A percentile compares a stretch with the other conserved stretches of the same genome.
phyloP scores from a whole-genome alignment of 2,797 vertebrate species.

The Lepus oiostolus region DNA sequence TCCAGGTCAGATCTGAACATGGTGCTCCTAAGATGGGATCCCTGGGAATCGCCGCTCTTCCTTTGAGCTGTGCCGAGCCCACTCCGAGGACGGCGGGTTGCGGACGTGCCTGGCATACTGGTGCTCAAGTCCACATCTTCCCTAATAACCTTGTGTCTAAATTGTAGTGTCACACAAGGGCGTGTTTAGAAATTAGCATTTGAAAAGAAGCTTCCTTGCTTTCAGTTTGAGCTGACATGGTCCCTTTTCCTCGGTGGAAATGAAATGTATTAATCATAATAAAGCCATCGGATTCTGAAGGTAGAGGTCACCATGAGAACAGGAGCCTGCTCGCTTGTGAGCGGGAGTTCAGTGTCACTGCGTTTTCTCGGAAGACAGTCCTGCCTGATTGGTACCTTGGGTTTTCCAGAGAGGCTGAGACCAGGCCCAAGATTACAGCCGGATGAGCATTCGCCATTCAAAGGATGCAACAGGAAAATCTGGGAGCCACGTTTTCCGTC shows the following conservation, averaged over 20 bases:
- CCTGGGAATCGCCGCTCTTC: not conserved
- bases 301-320: slow-evolving; percentile 89
- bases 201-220: slow-evolving; percentile 90
- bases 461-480: not conserved
- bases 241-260: slow-evolving; percentile 90
- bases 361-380: slow-evolving; percentile 74
- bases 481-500: not conserved
- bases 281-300: slow-evolving; percentile 90
- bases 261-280: slow-evolving; percentile 92
- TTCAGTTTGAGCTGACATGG: slow-evolving; percentile 90
- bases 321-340: slow-evolving; percentile 79
- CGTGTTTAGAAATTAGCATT: slow-evolving; percentile 90
- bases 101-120: slow-evolving; percentile 69
- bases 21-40: not conserved
- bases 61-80: not conserved
- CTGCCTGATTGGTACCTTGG: slow-evolving; percentile 68
- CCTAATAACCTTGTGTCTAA: slow-evolving; percentile 88
- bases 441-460: slow-evolving; percentile 21
- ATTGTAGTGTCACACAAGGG: slow-evolving; percentile 87
- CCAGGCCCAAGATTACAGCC: slow-evolving; percentile 27
- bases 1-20: accelerated
- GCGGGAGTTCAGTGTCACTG: slow-evolving; percentile 75
- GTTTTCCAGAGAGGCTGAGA: slow-evolving; percentile 59
- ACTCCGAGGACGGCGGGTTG: not conserved
- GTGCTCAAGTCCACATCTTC: slow-evolving; percentile 75